Conservation (phyloP, 2,888 invertebrate genomes). For the Parnassius glacialis region DNA sequence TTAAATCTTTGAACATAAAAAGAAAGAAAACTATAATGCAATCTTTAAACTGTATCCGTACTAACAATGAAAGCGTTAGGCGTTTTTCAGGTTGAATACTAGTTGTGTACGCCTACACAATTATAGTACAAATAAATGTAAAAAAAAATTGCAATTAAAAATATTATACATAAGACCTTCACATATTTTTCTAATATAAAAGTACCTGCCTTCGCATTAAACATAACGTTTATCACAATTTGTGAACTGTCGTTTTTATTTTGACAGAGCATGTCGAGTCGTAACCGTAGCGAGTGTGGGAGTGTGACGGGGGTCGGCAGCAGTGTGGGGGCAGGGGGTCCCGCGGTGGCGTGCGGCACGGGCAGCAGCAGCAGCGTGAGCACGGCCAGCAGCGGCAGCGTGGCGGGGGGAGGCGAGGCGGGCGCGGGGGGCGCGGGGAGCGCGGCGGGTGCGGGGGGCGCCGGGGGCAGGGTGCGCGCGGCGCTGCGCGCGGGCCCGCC, state of each 20-base stretch:
- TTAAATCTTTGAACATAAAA: too few relatives aligned
- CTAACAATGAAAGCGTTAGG: too few relatives aligned
- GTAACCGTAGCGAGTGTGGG: slow-evolving; percentile 22
- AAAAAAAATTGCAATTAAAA: too few relatives aligned
- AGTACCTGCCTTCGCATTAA: too few relatives aligned
- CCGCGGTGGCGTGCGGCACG: slow-evolving; percentile 31
- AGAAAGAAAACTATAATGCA: too few relatives aligned
- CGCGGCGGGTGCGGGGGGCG: slow-evolving; percentile 5
- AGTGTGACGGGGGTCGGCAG: slow-evolving; percentile 32
- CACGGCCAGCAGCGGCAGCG: slow-evolving; percentile 15
- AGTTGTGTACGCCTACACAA: too few relatives aligned
- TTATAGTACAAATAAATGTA: too few relatives aligned
- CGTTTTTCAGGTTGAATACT: too few relatives aligned
- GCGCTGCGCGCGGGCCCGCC: slow-evolving; percentile 60
- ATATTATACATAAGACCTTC: too few relatives aligned
- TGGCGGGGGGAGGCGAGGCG: slow-evolving; percentile 26
- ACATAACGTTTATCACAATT: too few relatives aligned
- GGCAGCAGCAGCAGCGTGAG: slow-evolving; percentile 2
- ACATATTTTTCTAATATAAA: too few relatives aligned
- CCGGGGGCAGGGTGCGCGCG: slow-evolving; percentile 50
- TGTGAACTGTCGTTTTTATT: neutral
- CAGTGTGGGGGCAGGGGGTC: slow-evolving; percentile 19
- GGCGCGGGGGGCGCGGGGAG: slow-evolving; percentile 33
- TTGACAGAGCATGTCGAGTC: slow-evolving; percentile 29
- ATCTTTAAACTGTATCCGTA: too few relatives aligned